A percentile compares a stretch with the other conserved stretches of the same genome.
phyloP scores from a whole-genome alignment of 1,140 invertebrate genomes.

The Lepidurus couesii region DNA sequence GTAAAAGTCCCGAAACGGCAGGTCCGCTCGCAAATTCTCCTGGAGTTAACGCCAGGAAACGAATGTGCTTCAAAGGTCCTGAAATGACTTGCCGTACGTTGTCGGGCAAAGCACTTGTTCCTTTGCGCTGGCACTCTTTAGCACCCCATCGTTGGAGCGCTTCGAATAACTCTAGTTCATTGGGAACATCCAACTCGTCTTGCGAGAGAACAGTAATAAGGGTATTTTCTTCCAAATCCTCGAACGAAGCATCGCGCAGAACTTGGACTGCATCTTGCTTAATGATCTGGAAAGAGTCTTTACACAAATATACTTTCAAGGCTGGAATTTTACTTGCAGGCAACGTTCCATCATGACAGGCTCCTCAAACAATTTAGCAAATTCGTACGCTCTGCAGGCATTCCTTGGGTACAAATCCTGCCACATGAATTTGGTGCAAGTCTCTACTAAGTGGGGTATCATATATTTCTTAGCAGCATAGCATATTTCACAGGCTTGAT shows the following conservation, averaged over 20 bases:
- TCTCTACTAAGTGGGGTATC: slow-evolving; percentile 68
- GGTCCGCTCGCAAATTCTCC: slow-evolving; percentile 73
- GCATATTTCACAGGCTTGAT: slow-evolving; percentile 75
- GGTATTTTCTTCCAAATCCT: slow-evolving; percentile 65
- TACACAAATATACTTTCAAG: too few relatives aligned
- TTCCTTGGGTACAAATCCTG: slow-evolving; percentile 69
- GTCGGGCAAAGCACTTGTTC: slow-evolving; percentile 36
- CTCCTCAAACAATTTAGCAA: slow-evolving; percentile 76
- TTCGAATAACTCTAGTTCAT: slow-evolving; percentile 67
- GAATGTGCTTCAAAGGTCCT: slow-evolving; percentile 58
- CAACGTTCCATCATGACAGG: slow-evolving; percentile 57
- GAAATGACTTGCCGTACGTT: slow-evolving; percentile 47
- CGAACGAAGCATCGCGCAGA: slow-evolving; percentile 63
- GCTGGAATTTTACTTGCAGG: neutral
- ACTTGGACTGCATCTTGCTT: slow-evolving; percentile 59
- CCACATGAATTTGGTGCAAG: slow-evolving; percentile 73
- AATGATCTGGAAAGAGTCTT: neutral
- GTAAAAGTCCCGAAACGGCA: slow-evolving; percentile 61
- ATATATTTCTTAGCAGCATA: slow-evolving; percentile 84
- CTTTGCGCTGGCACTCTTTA: slow-evolving; percentile 42
- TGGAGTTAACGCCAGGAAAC: slow-evolving; percentile 67
- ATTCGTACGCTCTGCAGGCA: slow-evolving; percentile 75
- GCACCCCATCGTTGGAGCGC: slow-evolving; percentile 62
- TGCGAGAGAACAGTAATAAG: slow-evolving; percentile 66
- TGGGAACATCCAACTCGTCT: slow-evolving; percentile 61